Base-by-base conservation (phyloP, 2,888 invertebrate genomes). In the Agriopis leucophaearia region DNA sequence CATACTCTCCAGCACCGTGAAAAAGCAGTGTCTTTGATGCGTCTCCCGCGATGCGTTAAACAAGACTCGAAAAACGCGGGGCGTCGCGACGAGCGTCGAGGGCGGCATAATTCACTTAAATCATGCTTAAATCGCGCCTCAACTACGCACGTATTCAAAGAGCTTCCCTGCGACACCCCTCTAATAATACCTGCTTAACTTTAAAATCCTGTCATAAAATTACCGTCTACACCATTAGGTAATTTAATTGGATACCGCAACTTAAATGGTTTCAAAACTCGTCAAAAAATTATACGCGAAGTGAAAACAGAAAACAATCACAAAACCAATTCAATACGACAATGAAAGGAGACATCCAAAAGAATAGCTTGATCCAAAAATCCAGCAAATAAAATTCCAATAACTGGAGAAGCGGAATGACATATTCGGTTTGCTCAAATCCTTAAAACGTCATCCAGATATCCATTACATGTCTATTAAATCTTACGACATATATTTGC, bases 401-500 rank as follows among this genome's bases (percentile, higher is more conserved):
- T 94, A 87, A 88, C 88, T 71, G 82, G 81, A 84, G 85, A 85
- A 87, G 89, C 86, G 87, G 90, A 91, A 92, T 92, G 92, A 92
- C 93, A 92, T 92, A 92, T 92, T 93, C 91, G 90, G 94, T 93
- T 93, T 94, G 93, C 94, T 86, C 92, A 94, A 94, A 94, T 93
- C 94, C 94, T 94, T 93, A 93, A 93, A 93, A 91, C 89, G 94
- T 93, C 94, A 94, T 94, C 92, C 92, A 92, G 93, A 94, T 93
- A 94, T 94, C 94, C 92, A 94, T 94, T 93, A 94, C 94, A 94
- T 93, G 92, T 93, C 92, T 93, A 94, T 94, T 94, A 94, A 93
- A 93, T 93, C 94, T 93, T 90, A 93, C 92, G 94, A 94, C 94
- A 93, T 92, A 93, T 93, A 93, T 92, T 92, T 89, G 94, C 89